Evolutionary conservation across 2,113 vertebrate genomes (phyloP).

Genomic region (Zosterops borbonicus): DNA sequence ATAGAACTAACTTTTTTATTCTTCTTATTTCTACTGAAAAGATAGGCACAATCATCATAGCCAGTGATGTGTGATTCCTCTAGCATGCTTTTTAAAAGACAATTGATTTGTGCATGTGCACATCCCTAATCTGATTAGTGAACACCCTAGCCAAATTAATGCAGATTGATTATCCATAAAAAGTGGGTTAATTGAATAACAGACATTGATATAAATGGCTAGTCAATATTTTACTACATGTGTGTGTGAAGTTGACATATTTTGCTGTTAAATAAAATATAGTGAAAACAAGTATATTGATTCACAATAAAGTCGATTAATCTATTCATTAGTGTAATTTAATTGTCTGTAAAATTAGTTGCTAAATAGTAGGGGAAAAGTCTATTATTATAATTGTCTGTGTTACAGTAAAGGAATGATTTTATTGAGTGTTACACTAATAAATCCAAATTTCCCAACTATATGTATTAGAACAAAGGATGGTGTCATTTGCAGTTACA

Average conservation of each 20-base stretch:
- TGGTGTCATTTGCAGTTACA: conserved; percentile 22
- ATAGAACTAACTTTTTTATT: neutral
- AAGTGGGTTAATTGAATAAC: conserved; percentile 72
- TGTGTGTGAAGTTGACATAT: conserved; percentile 50
- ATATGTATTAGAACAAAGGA: conserved; percentile 8
- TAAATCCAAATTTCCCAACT: conserved; percentile 53
- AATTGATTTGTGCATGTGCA: neutral
- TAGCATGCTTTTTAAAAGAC: neutral
- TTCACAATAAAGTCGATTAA: conserved; percentile 67
- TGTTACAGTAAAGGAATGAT: conserved; percentile 39
- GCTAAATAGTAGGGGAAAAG: conserved; percentile 43
- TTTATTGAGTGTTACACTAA: conserved; percentile 38
- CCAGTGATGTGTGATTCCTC: neutral
- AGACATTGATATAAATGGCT: conserved; percentile 54
- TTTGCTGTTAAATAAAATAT: conserved; percentile 52
- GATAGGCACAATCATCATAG: neutral
- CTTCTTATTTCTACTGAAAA: neutral
- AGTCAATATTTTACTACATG: conserved; percentile 59
- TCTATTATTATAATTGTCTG: conserved; percentile 51
- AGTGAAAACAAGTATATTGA: conserved; percentile 56
- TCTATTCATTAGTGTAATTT: conserved; percentile 56
- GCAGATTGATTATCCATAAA: conserved; percentile 70
- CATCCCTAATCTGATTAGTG: conserved; percentile 66
- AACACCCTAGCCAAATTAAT: conserved; percentile 72
- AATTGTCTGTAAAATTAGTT: conserved; percentile 73